Evolutionary conservation across 1,140 invertebrate species (phyloP).

Genomic region (Dysdera silvatica): DNA sequence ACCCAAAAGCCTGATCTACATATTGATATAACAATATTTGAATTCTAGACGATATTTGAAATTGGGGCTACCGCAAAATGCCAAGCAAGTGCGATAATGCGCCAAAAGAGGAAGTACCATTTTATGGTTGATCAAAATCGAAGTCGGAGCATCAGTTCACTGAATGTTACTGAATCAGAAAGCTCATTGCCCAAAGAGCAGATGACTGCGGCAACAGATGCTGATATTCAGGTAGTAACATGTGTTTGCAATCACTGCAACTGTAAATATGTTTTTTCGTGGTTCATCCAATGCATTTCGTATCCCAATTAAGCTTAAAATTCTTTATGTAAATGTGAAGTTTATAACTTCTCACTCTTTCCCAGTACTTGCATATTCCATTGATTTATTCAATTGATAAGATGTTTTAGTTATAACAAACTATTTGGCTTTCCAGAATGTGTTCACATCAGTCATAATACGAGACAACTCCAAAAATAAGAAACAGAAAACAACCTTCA

Average conservation of each 20-base stretch:
- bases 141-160: no score
- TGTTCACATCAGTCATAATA: conserved; percentile 27
- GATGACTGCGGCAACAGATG: conserved; percentile 16
- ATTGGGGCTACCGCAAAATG: conserved; percentile 72
- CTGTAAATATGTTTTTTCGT: conserved; percentile 12
- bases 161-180: no score
- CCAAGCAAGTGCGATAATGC: conserved; percentile 47
- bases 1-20: no score
- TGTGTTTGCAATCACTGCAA: background rate
- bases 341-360: background rate
- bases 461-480: conserved; percentile 42
- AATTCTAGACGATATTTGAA: conserved; percentile 91
- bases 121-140: conserved; percentile 44
- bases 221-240: conserved; percentile 18
- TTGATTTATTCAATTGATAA: background rate
- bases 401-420: background rate
- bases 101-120: conserved; percentile 47
- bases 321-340: background rate
- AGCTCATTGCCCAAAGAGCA: no score
- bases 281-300: conserved; percentile 9
- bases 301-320: background rate
- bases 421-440: background rate
- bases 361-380: background rate
- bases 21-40: no score
- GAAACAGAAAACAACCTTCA: conserved; percentile 38